phyloP scores from a whole-genome alignment of 2,113 vertebrate species.

The Colinus virginianus region DNA sequence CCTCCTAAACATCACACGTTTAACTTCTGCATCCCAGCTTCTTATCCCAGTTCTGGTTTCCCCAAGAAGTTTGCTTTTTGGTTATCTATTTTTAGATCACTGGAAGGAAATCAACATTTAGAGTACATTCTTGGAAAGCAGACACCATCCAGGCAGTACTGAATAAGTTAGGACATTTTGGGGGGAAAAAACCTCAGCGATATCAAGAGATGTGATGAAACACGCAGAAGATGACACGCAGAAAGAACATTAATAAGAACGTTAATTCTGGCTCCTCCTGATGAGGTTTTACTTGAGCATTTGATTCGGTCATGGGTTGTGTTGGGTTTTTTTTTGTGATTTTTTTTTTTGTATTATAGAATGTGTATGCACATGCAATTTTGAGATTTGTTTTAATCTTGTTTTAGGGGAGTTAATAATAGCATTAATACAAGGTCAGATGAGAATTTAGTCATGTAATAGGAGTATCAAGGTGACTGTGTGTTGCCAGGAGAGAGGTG shows the following conservation, averaged over 20 bases:
- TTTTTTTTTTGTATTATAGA: not conserved
- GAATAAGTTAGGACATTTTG: not conserved
- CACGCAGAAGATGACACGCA: not conserved
- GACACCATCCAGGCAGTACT: not conserved
- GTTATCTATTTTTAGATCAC: not conserved
- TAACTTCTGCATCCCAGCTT: not conserved
- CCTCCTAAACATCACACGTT: too few species aligned
- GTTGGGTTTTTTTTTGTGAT: not conserved
- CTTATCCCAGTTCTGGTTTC: not conserved
- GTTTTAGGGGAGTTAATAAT: slow-evolving; percentile 74
- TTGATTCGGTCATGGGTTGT: not conserved
- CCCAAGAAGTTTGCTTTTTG: not conserved
- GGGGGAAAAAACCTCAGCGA: not conserved
- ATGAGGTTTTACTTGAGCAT: slow-evolving; percentile 16
- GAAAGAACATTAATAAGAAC: not conserved
- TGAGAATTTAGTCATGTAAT: slow-evolving; percentile 61
- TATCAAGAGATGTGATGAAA: not conserved
- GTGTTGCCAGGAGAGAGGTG: slow-evolving; percentile 67
- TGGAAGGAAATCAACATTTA: not conserved
- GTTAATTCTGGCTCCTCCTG: slow-evolving; percentile 14
- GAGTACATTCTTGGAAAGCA: not conserved
- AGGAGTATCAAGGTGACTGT: slow-evolving; percentile 54
- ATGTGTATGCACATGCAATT: slow-evolving; percentile 46
- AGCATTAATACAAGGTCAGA: slow-evolving; percentile 65
- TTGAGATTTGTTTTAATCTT: slow-evolving; percentile 75